Evolutionary conservation across 1,140 invertebrate genomes (phyloP).

Genomic region (Arion vulgaris): DNA sequence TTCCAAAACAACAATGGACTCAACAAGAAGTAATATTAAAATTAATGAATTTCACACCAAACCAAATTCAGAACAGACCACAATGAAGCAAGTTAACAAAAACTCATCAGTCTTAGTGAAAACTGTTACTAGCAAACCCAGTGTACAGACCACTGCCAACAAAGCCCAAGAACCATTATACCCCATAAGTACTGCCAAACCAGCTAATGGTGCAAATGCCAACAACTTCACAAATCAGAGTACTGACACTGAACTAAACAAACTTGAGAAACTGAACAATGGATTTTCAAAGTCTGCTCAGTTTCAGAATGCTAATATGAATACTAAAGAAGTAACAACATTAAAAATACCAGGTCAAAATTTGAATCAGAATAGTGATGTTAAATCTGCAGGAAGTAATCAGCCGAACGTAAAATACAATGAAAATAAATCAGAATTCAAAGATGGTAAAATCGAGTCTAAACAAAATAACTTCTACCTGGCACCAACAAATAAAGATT

Average conservation of each 20-base stretch:
- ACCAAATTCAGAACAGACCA: neutral
- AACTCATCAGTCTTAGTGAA: neutral
- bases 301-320: neutral
- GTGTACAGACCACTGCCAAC: neutral
- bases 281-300: neutral
- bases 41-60: neutral
- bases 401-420: neutral
- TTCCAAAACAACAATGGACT: neutral
- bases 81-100: neutral
- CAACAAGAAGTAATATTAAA: neutral
- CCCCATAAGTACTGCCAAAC: neutral
- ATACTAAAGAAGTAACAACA: constrained; percentile 15
- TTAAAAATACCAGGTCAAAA: constrained; percentile 1
- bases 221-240: neutral
- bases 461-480: neutral
- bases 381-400: neutral
- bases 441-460: neutral
- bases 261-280: neutral
- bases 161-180: neutral
- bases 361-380: neutral
- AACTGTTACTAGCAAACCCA: neutral
- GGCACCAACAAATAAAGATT: neutral
- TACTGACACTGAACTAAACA: neutral
- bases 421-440: neutral
- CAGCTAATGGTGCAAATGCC: neutral